Evolutionary conservation across 2,797 vertebrate genomes (phyloP).

Genomic region (Pseudocheirus occidentalis): DNA sequence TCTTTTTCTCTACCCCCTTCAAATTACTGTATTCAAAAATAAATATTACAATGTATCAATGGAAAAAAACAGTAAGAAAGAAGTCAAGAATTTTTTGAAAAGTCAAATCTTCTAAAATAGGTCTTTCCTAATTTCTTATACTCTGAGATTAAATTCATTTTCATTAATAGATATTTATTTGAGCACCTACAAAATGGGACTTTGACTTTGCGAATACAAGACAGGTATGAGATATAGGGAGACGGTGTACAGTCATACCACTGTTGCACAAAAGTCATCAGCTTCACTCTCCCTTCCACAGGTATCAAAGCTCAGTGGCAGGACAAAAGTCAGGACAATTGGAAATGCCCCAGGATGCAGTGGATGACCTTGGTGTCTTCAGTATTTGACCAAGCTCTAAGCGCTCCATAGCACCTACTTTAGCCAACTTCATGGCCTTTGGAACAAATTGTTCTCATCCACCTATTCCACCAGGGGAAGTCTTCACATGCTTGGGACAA

Average conservation of each 20-base stretch:
- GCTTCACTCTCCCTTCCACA: not conserved
- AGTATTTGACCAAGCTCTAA: not conserved
- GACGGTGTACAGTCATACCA: not conserved
- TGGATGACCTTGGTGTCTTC: not conserved
- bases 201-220: not conserved
- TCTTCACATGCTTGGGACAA: not conserved
- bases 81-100: not conserved
- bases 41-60: not conserved
- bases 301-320: not conserved
- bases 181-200: not conserved
- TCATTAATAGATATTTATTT: not conserved
- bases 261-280: not conserved
- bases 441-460: not conserved
- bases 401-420: not conserved
- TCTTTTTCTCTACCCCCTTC: not conserved
- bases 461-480: not conserved
- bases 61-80: not conserved
- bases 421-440: not conserved
- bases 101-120: not conserved
- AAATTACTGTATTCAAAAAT: not conserved
- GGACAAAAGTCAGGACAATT: not conserved
- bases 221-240: not conserved
- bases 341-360: not conserved
- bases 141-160: not conserved
- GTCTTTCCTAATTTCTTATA: not conserved